Evolutionary conservation across 23 tunicate species (phyloP).

Genomic region (Ascidia mentula): DNA sequence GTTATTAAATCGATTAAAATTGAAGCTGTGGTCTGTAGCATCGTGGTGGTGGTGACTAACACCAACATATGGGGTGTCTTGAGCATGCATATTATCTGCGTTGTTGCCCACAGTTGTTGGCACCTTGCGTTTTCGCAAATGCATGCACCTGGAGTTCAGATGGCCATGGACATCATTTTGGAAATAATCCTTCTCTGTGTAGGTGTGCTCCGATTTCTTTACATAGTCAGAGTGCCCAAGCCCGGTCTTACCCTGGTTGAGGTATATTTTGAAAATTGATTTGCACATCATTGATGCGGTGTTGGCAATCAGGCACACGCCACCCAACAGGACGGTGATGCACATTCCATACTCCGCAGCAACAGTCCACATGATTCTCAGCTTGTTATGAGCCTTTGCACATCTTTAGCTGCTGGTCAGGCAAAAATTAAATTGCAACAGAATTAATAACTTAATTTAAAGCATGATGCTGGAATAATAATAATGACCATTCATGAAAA

Average conservation of each 20-base stretch:
- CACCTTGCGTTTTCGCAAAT: slow-evolving; percentile 6
- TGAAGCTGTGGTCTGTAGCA: not conserved
- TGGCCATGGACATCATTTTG: not conserved
- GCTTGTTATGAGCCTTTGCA: not conserved
- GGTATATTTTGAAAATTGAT: slow-evolving; percentile 15
- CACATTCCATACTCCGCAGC: slow-evolving; percentile 2
- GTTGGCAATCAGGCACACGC: slow-evolving; percentile 20
- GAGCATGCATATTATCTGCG: not conserved
- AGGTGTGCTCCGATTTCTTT: not conserved
- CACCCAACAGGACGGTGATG: slow-evolving; percentile 11
- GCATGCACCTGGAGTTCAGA: not conserved
- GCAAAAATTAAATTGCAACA: slow-evolving; percentile 3
- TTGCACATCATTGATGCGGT: slow-evolving; percentile 18
- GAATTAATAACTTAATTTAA: not conserved
- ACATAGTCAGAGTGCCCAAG: not conserved
- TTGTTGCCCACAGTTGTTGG: not conserved
- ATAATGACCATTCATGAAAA: too few relatives aligned
- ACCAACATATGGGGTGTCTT: not conserved
- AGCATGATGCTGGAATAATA: not conserved
- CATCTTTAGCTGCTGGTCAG: not conserved
- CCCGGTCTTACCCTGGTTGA: not conserved
- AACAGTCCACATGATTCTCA: not conserved
- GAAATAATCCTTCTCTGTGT: not conserved
- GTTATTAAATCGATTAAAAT: not conserved
- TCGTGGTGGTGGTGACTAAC: not conserved